phyloP scores from a whole-genome alignment of 92 coral and sea anemone species.

The Diadumene lineata region DNA sequence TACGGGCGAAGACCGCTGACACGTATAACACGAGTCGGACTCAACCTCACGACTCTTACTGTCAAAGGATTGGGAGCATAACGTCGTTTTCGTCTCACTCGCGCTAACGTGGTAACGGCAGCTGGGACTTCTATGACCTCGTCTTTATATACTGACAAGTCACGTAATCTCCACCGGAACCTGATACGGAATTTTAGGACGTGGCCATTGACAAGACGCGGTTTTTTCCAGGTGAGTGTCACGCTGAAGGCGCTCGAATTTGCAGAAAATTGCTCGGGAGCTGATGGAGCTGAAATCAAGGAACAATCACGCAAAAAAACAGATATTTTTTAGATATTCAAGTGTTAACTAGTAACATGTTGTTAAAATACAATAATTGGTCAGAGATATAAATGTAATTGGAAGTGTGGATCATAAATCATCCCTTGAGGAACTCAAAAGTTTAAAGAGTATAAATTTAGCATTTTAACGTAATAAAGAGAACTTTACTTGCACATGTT shows the following conservation, averaged over 20 bases:
- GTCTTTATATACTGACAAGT: conserved; percentile 18
- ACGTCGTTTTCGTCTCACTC: conserved; percentile 38
- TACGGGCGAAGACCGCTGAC: conserved; percentile 67
- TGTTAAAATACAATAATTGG: too few relatives aligned
- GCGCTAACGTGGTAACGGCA: conserved; percentile 27
- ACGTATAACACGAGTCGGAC: conserved; percentile 57
- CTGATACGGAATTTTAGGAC: conserved; percentile 38
- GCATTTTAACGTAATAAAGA: too few relatives aligned
- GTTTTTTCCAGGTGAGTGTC: conserved; percentile 52
- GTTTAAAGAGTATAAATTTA: too few relatives aligned
- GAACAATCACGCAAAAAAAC: too few relatives aligned
- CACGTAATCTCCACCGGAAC: conserved; percentile 51
- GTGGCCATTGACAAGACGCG: conserved; percentile 51
- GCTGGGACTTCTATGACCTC: conserved; percentile 43
- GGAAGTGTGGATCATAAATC: too few relatives aligned
- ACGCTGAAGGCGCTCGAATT: conserved; percentile 41
- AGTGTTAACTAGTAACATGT: too few relatives aligned
- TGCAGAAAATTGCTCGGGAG: conserved; percentile 39
- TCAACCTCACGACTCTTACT: conserved; percentile 33
- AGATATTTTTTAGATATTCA: too few relatives aligned
- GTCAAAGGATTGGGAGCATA: not conserved
- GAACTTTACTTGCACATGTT: too few relatives aligned
- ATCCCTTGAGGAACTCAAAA: too few relatives aligned
- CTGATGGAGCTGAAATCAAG: conserved; percentile 48
- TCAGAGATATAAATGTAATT: too few relatives aligned